A percentile compares a stretch with the other conserved stretches of the same genome.
Evolutionary conservation across 2,888 invertebrate genomes (phyloP).

Genomic region (Xestoiulus laeticollis): DNA sequence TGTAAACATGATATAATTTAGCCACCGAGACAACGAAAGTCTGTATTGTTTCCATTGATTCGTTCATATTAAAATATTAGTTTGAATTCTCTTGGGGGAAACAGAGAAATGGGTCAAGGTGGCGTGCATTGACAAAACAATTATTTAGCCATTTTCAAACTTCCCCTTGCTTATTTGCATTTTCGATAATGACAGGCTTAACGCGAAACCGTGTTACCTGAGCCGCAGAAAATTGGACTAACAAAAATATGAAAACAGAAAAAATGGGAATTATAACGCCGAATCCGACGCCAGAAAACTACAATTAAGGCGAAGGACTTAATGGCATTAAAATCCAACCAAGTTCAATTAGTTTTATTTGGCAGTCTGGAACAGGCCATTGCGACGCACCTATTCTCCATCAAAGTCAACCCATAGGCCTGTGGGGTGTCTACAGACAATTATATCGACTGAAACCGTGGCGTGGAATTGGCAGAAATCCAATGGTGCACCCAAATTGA

Average conservation of each 20-base stretch:
- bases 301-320: not conserved
- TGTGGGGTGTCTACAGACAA: slow-evolving; percentile 22
- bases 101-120: not conserved
- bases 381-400: not conserved
- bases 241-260: not conserved
- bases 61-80: not conserved
- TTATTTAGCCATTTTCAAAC: not conserved
- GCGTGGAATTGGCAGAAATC: slow-evolving; percentile 6
- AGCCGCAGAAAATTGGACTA: not conserved
- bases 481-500: slow-evolving; percentile 37
- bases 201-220: not conserved
- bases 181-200: slow-evolving; percentile 27
- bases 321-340: not conserved
- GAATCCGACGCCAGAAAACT: slow-evolving; percentile 16
- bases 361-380: slow-evolving; percentile 1
- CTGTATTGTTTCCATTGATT: not conserved
- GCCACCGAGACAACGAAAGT: no score
- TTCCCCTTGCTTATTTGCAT: not conserved
- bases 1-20: no score
- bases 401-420: not conserved
- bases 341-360: slow-evolving; percentile 18
- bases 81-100: not conserved
- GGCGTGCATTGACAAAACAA: not conserved
- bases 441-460: slow-evolving; percentile 15
- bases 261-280: not conserved